Base-by-base conservation (phyloP, 2,888 invertebrate genomes). In the Gisinianus flammeolus region DNA sequence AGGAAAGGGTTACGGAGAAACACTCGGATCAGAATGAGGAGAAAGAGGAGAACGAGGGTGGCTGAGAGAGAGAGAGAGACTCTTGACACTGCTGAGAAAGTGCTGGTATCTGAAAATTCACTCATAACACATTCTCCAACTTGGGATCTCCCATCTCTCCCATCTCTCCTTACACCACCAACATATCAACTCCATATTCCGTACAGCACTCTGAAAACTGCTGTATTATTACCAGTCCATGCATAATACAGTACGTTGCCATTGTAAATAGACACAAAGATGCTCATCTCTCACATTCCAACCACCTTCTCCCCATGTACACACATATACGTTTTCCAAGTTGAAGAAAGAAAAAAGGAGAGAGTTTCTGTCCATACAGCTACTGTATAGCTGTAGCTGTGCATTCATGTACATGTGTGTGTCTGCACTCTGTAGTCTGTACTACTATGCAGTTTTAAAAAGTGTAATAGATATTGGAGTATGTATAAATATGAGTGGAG, bases 61-160 rank as follows among this genome's bases (percentile, higher is more conserved):
- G 33, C 22, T 24, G 67, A 26, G 66, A 67, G 24, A 64, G 77
- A 70, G 76, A 77, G 66, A 76, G 76, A 62, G 31, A 62, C 72
- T 72, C 72, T 72, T 72, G 72, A 72, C 58, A 30, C 24, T 22
- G 4, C 16, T 24, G n/a, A 58, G 58, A 72, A 71, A 72, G 31
- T 72, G 72, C 72, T 72, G 72, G 72, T 58, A 72, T 58, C 58
- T 72, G 72, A 58, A 72, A 72, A 72, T 72, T 72, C 72, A 72
- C 72, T 72, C 62, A 56, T 72, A 54, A 72, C 58, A 33, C 24
- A 33, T 68, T 68, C 68, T 16, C 12, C 68, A 68, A n/a, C 30
- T 68, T 33, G 12, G 4, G 22, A 22, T 68, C 68, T 68, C 35
- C 33, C 68, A 22, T 68, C 68, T 68, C 35, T 68, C 68, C 33